A percentile compares a stretch with the other conserved stretches of the same genome.
These are phyloP conservation scores for Microtus pennsylvanicus DNA, from an alignment of 2,113 vertebrate species.

Conservation along the genomic window DNA sequence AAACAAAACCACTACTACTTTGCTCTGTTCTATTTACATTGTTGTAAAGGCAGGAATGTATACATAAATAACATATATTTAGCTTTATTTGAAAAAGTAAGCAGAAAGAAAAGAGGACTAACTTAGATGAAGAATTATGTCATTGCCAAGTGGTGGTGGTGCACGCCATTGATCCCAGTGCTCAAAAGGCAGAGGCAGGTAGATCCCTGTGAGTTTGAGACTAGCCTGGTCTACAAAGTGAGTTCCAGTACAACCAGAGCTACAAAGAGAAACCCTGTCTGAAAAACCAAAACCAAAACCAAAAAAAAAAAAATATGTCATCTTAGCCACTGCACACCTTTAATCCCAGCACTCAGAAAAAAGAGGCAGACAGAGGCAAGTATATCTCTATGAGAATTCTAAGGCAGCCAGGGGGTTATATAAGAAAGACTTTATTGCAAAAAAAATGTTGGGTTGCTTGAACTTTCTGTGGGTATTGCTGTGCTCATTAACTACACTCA, in stretches of 20 bases:
- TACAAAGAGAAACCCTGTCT: too few species aligned
- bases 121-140: slow-evolving; percentile 23
- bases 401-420: not conserved
- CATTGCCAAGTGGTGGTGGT: not conserved
- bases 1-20: slow-evolving; percentile 51
- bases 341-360: not conserved
- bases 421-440: not conserved
- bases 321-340: not conserved
- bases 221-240: too few species aligned
- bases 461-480: not conserved
- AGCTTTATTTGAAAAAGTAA: not conserved
- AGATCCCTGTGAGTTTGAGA: not conserved
- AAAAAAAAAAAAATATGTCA: too few species aligned
- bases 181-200: not conserved
- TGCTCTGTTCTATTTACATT: not conserved
- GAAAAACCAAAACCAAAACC: too few species aligned
- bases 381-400: not conserved
- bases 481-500: not conserved
- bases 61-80: not conserved
- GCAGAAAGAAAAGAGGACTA: not conserved
- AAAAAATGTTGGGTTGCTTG: not conserved
- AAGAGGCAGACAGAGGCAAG: not conserved
- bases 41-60: not conserved
- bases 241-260: too few species aligned
- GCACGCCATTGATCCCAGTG: not conserved